Base-by-base conservation (phyloP, 2,888 invertebrate species). In the Teleogryllus oceanicus region DNA sequence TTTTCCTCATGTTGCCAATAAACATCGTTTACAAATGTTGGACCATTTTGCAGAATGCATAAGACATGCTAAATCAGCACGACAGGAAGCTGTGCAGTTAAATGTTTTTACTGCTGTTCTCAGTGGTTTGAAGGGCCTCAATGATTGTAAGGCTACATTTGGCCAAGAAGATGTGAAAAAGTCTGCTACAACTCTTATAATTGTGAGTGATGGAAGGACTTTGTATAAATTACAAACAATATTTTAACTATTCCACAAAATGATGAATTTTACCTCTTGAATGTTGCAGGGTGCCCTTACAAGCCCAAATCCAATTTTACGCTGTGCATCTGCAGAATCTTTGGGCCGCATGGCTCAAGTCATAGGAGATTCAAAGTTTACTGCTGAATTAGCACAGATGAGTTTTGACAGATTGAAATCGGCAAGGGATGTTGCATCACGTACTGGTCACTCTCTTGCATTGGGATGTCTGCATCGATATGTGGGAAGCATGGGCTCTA, bases 11-110 rank as follows among this genome's bases (percentile, higher is more conserved):
- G 97, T 99, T 18, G 96, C 97, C 50, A 94, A 95, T 85, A 99
- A 99, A 86, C 99, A 99, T 88, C 92, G 98, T 85, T 91, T 98
- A 80, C 99, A 99, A 89, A 97, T 99, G 94, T 88, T 99, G 79
- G 96, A 98, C 83, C 99, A 99, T 86, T 99, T 99, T 86, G 92
- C 92, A 37, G 98, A 98, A 86, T 98, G 97, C 86, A 96, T 98
- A 84, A 93, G 93, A 84, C 95, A 96, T 86, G 96, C 97, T 0
- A 98, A 98, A 86, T 96, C 96, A 16, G 92, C 93, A 0, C 91
- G 98, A 16, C 97, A 97, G 85, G 98, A 98, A 86, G 98, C 98
- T 1, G 94, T 94, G 21, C 98, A 98, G 87, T 94, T 98, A 89
- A 99, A 99, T 87, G 95, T 99, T 79, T 96, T 98, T 86, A 96